These are phyloP conservation scores for Drosophila pectinifera DNA, from an alignment of 1,140 invertebrate species.

Conservation along the genomic window DNA sequence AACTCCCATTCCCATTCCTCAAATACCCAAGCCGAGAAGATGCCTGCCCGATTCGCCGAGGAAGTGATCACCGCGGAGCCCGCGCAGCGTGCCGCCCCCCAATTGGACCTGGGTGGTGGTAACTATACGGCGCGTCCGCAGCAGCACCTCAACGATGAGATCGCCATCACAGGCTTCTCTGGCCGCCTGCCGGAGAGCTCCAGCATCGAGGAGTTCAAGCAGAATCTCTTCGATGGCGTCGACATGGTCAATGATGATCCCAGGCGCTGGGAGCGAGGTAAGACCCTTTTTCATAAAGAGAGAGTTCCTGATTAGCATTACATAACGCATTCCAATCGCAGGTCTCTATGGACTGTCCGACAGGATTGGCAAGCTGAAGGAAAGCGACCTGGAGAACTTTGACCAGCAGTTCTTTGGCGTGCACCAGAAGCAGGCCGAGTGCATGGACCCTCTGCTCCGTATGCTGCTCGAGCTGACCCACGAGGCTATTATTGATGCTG, in stretches of 20 bases:
- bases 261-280: constrained; percentile 90
- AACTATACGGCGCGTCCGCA: constrained; percentile 60
- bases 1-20: constrained; percentile 24
- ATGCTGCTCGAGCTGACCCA: constrained; percentile 96
- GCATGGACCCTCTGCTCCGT: constrained; percentile 98
- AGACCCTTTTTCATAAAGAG: neutral
- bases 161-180: constrained; percentile 95
- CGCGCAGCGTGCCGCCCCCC: constrained; percentile 65
- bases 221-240: constrained; percentile 93
- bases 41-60: constrained; percentile 84
- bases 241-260: constrained; percentile 96
- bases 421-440: constrained; percentile 95
- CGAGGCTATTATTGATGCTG: constrained; percentile 97
- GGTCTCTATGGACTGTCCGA: constrained; percentile 92
- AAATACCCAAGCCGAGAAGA: constrained; percentile 43
- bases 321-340: constrained; percentile 2
- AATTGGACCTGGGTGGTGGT: constrained; percentile 78
- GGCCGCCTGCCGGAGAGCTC: constrained; percentile 95
- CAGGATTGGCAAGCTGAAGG: constrained; percentile 95
- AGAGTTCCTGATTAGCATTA: neutral
- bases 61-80: constrained; percentile 77
- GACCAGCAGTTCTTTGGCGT: constrained; percentile 98
- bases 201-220: constrained; percentile 94
- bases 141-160: constrained; percentile 87
- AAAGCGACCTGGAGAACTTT: constrained; percentile 94